phyloP scores from a whole-genome alignment of 2,888 invertebrate species.

The Cephus rjabovi region DNA sequence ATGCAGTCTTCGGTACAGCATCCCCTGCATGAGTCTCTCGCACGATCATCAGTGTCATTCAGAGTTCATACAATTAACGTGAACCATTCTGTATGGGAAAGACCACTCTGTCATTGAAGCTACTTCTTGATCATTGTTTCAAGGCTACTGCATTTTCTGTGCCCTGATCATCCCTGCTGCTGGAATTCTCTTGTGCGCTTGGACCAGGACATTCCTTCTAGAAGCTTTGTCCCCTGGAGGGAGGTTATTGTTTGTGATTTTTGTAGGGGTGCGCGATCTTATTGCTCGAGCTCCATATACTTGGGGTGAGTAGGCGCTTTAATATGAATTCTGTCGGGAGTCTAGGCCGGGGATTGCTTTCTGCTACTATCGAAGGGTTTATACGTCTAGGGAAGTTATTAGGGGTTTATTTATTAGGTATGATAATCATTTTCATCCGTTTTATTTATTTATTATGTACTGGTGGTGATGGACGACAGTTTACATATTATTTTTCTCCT shows the following conservation, averaged over 20 bases:
- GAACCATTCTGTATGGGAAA: background rate
- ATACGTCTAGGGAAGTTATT: background rate
- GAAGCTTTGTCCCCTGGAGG: background rate
- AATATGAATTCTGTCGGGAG: background rate
- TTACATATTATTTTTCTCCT: background rate
- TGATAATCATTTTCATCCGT: background rate
- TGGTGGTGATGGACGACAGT: background rate
- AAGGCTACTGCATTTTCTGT: background rate
- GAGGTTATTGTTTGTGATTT: background rate
- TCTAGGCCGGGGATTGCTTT: background rate
- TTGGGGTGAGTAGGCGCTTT: background rate
- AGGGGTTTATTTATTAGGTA: background rate
- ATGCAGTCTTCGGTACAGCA: slow-evolving; percentile 51
- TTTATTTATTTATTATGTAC: background rate
- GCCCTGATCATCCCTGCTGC: background rate
- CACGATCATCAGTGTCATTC: background rate
- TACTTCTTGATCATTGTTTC: background rate
- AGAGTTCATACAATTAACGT: background rate
- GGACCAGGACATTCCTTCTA: background rate
- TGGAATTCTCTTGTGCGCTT: background rate
- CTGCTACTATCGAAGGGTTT: background rate
- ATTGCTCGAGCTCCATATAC: background rate
- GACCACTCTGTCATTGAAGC: background rate
- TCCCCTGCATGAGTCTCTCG: background rate
- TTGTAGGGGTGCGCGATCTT: background rate